These are phyloP conservation scores for Drosophila trapezifrons DNA, from an alignment of 1,140 invertebrate genomes.

Conservation along the genomic window DNA sequence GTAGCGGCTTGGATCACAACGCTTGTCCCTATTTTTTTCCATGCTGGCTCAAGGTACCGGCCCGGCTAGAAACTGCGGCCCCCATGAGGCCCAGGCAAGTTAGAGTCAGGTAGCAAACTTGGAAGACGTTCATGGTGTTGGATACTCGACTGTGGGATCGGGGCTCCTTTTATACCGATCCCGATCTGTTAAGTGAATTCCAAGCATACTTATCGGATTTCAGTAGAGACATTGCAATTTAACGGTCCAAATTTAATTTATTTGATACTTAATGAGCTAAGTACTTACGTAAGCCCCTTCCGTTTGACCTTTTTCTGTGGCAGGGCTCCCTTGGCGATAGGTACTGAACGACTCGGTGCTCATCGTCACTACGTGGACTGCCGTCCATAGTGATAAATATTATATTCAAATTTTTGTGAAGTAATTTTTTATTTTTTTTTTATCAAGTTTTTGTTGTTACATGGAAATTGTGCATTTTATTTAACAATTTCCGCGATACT, in stretches of 20 bases:
- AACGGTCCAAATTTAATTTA: background rate
- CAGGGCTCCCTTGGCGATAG: background rate
- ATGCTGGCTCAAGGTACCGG: too few relatives aligned
- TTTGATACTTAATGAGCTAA: background rate
- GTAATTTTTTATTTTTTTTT: constrained; percentile 1
- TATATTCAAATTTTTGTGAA: too few relatives aligned
- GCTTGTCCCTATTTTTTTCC: too few relatives aligned
- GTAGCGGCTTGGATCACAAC: constrained; percentile 1
- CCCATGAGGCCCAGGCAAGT: constrained; percentile 22
- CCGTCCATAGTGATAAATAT: too few relatives aligned
- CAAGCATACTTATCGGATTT: background rate
- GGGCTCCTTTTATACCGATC: background rate
- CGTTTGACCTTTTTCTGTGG: background rate
- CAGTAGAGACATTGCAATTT: background rate
- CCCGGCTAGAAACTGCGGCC: too few relatives aligned
- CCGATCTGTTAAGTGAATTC: too few relatives aligned
- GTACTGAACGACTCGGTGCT: too few relatives aligned
- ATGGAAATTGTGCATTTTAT: constrained; percentile 19
- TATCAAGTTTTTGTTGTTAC: constrained; percentile 14
- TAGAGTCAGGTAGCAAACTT: background rate
- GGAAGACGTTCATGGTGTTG: constrained; percentile 18
- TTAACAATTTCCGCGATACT: constrained; percentile 17
- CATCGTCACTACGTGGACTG: too few relatives aligned
- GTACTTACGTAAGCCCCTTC: background rate
- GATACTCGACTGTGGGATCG: background rate